phyloP scores from a whole-genome alignment of 1,140 invertebrate species.

The Phthorimaea operculella region DNA sequence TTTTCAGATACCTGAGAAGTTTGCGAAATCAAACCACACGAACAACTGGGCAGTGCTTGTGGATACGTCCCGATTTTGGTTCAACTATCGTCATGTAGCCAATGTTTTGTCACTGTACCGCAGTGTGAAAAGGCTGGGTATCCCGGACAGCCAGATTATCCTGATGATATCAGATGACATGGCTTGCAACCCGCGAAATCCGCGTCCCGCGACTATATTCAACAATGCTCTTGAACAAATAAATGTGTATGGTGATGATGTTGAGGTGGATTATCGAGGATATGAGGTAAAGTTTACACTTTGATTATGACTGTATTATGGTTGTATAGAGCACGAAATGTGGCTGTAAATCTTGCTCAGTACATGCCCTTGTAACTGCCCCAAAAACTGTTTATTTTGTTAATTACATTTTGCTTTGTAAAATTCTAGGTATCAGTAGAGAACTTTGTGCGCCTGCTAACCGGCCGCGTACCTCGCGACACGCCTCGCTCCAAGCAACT shows the following conservation, averaged over 20 bases:
- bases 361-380: too few relatives aligned
- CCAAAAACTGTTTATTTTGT: too few relatives aligned
- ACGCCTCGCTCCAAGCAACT: conserved; percentile 96
- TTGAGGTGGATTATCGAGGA: conserved; percentile 98
- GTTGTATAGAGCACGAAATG: too few relatives aligned
- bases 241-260: conserved; percentile 99
- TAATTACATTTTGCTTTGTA: background rate
- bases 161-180: conserved; percentile 99
- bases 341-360: too few relatives aligned
- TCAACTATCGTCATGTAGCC: conserved; percentile 99
- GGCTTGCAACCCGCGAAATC: conserved; percentile 99
- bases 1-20: conserved; percentile 57
- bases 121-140: conserved; percentile 96
- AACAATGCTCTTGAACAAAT: conserved; percentile 98
- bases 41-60: conserved; percentile 99
- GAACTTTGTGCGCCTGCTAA: conserved; percentile 96
- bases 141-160: conserved; percentile 97
- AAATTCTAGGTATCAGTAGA: conserved; percentile 89
- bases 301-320: too few relatives aligned
- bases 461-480: conserved; percentile 88
- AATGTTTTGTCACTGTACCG: conserved; percentile 99
- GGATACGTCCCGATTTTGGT: conserved; percentile 99
- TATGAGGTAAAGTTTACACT: conserved; percentile 81
- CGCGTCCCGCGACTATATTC: conserved; percentile 96
- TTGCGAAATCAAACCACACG: conserved; percentile 78